phyloP scores from a whole-genome alignment of 2,888 invertebrate species.

The Brassicogethes aeneus region DNA sequence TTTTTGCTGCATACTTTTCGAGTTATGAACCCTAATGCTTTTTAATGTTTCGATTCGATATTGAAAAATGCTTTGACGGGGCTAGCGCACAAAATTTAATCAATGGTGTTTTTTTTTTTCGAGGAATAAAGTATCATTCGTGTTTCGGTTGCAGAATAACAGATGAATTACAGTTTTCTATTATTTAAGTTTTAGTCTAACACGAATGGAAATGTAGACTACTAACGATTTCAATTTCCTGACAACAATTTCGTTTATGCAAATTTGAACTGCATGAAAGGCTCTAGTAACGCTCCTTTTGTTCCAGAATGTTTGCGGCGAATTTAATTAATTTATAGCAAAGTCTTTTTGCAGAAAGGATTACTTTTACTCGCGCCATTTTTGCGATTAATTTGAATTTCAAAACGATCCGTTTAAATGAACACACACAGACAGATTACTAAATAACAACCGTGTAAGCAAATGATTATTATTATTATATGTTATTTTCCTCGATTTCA shows the following conservation, averaged over 20 bases:
- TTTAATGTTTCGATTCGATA: conserved; percentile 3
- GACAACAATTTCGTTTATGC: conserved; percentile 2
- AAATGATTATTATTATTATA: too few relatives aligned
- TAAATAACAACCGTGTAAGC: too few relatives aligned
- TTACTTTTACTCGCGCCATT: too few relatives aligned
- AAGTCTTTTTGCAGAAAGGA: too few relatives aligned
- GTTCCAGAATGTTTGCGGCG: too few relatives aligned
- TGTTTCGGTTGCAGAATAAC: background rate
- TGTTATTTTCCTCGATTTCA: background rate
- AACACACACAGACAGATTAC: too few relatives aligned
- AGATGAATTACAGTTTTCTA: conserved; percentile 6
- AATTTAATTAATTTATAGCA: too few relatives aligned
- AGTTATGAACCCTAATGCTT: conserved; percentile 6
- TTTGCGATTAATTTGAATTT: too few relatives aligned
- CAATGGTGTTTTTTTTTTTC: background rate
- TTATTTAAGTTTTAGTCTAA: conserved; percentile 4
- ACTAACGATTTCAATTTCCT: conserved; percentile 3
- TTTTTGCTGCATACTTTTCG: conserved; percentile 12
- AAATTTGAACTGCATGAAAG: background rate
- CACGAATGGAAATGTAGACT: background rate
- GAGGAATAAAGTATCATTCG: conserved; percentile 3
- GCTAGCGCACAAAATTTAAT: background rate
- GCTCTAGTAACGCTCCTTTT: too few relatives aligned
- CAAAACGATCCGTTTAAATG: too few relatives aligned
- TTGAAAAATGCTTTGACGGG: background rate